A percentile compares a stretch with the other conserved stretches of the same genome.
phyloP scores from a whole-genome alignment of 2,888 invertebrate genomes.

The Prosopocoilus inquinatus region DNA sequence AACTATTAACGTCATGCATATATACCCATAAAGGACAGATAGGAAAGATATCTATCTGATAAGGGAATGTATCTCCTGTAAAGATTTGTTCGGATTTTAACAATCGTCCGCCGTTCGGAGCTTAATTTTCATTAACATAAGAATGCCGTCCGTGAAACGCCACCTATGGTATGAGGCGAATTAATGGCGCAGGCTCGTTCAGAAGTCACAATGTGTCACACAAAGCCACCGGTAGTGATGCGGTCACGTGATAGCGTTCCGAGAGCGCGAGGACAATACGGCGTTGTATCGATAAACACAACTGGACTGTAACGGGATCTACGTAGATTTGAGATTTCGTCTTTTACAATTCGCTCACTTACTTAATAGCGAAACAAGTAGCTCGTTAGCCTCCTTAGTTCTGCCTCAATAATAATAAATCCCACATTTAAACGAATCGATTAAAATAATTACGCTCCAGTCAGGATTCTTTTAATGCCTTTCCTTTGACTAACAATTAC shows the following conservation, averaged over 20 bases:
- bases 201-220: slow-evolving; percentile 19
- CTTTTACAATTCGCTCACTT: background rate
- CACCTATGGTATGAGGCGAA: slow-evolving; percentile 22
- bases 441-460: too few relatives aligned
- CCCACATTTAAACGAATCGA: too few relatives aligned
- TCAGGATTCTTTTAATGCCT: too few relatives aligned
- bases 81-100: slow-evolving; percentile 17
- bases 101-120: slow-evolving; percentile 11
- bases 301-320: background rate
- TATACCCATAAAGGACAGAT: background rate
- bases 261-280: background rate
- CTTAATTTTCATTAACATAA: slow-evolving; percentile 26
- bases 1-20: background rate
- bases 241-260: slow-evolving; percentile 8
- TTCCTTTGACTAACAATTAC: too few relatives aligned
- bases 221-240: slow-evolving; percentile 17
- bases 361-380: too few relatives aligned
- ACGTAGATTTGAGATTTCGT: background rate
- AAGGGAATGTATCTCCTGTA: background rate
- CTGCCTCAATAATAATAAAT: too few relatives aligned
- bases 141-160: slow-evolving; percentile 16
- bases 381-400: too few relatives aligned
- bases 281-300: slow-evolving; percentile 2
- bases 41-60: background rate
- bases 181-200: slow-evolving; percentile 15